Conservation (phyloP, 1,140 invertebrate genomes). For the Nasonia vitripennis region DNA sequence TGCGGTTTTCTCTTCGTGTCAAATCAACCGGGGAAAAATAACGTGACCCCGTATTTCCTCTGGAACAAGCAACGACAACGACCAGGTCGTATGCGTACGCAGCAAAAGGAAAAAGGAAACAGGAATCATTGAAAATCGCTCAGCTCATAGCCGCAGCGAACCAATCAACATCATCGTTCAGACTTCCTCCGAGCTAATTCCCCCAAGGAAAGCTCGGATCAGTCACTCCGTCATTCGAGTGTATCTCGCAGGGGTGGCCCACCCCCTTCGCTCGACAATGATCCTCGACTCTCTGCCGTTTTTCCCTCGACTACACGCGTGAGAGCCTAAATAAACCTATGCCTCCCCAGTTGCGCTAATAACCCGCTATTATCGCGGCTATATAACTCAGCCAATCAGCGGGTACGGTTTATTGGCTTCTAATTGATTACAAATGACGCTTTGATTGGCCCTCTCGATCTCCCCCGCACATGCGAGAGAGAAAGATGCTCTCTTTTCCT, state of each 20-base stretch:
- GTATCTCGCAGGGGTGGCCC: not conserved
- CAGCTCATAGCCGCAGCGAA: not conserved
- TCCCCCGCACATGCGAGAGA: not conserved
- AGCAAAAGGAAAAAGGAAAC: not conserved
- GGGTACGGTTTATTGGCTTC: conserved; percentile 71
- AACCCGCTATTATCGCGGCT: conserved; percentile 40
- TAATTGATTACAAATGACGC: conserved; percentile 76
- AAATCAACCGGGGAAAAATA: not conserved
- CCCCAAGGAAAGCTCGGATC: not conserved
- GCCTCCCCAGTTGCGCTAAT: conserved; percentile 4
- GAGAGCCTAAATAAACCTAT: not conserved
- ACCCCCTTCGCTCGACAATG: not conserved
- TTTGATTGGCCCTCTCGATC: conserved; percentile 69
- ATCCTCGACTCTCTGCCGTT: conserved; percentile 34
- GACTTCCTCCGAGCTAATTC: not conserved
- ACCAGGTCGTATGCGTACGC: not conserved
- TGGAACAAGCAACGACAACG: not conserved
- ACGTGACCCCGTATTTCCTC: not conserved
- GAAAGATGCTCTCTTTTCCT: not conserved
- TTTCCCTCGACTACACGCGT: not conserved
- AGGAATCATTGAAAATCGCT: not conserved
- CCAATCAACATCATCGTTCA: not conserved
- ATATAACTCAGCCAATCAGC: conserved; percentile 70
- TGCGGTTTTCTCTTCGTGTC: not conserved
- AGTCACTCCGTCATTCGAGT: not conserved